Evolutionary conservation across 2,888 invertebrate genomes (phyloP).

Genomic region (Philereme vetulata): DNA sequence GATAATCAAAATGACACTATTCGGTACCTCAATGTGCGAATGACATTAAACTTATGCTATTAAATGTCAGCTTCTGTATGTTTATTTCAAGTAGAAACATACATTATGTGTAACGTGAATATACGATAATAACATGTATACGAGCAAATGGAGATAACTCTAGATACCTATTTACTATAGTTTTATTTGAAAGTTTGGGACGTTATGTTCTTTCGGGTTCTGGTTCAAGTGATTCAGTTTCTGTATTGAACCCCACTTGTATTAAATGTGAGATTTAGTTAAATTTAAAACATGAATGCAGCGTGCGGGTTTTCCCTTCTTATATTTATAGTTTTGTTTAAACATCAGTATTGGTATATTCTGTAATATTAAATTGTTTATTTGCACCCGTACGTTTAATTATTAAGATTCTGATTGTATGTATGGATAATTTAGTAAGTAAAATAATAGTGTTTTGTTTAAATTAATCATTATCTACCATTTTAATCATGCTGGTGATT

Average conservation of each 20-base stretch:
- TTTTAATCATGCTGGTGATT: constrained; percentile 33
- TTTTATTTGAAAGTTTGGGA: constrained; percentile 26
- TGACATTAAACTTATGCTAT: constrained; percentile 14
- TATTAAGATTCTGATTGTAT: constrained; percentile 24
- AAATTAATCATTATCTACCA: constrained; percentile 27
- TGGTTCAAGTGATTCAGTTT: background rate
- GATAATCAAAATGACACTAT: background rate
- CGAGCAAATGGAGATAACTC: constrained; percentile 31
- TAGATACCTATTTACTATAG: constrained; percentile 19
- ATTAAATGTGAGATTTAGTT: constrained; percentile 2
- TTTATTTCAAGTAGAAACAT: constrained; percentile 30
- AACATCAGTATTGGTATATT: constrained; percentile 5
- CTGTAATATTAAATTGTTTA: background rate
- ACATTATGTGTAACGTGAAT: constrained; percentile 33
- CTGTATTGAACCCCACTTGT: background rate
- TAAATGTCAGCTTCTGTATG: constrained; percentile 33
- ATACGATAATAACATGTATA: constrained; percentile 40
- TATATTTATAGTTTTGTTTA: background rate
- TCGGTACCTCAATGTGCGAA: constrained; percentile 13
- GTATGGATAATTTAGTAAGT: constrained; percentile 23
- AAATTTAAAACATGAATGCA: constrained; percentile 6
- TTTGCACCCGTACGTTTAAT: constrained; percentile 18
- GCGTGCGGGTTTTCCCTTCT: constrained; percentile 3
- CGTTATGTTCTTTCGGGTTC: constrained; percentile 15
- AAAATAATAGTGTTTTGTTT: constrained; percentile 21